Percentiles rank a stretch among this genome's conserved stretches.
Conservation (phyloP, 2,113 vertebrate species). For the Nansenia antarctica region DNA sequence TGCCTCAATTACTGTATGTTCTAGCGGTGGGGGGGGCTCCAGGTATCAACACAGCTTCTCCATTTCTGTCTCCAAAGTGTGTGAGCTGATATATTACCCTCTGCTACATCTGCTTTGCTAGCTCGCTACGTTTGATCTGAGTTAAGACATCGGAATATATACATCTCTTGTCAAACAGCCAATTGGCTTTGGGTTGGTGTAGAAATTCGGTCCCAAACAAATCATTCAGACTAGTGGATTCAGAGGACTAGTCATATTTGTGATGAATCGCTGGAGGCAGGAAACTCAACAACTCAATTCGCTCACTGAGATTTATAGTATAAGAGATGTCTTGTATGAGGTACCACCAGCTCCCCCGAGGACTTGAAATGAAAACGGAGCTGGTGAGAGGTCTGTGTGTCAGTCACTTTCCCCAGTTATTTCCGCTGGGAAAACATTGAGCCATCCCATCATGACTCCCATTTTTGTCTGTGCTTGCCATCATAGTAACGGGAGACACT, state of each 20-base stretch:
- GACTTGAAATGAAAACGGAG: background rate
- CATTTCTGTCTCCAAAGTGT: background rate
- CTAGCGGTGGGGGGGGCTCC: too few species aligned
- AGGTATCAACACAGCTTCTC: background rate
- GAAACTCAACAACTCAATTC: too few species aligned
- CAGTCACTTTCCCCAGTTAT: background rate
- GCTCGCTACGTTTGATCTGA: too few species aligned
- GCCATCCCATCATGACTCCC: conserved; percentile 14
- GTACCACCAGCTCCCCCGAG: background rate
- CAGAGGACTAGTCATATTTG: too few species aligned
- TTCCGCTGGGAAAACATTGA: conserved; percentile 2
- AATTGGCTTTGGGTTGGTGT: background rate
- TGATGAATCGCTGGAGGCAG: too few species aligned
- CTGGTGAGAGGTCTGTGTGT: background rate
- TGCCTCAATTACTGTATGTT: background rate
- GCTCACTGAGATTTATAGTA: too few species aligned
- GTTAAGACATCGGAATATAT: background rate
- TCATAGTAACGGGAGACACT: conserved; percentile 31
- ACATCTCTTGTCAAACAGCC: too few species aligned
- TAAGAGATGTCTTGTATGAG: too few species aligned
- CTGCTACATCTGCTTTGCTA: too few species aligned
- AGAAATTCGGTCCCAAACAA: too few species aligned
- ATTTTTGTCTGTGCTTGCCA: conserved; percentile 17
- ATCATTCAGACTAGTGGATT: too few species aligned
- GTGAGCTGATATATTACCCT: too few species aligned